Evolutionary conservation across 2,888 invertebrate species (phyloP), one percentile per base, ranked within the genome.

Genomic region (Trachelus stipa): DNA sequence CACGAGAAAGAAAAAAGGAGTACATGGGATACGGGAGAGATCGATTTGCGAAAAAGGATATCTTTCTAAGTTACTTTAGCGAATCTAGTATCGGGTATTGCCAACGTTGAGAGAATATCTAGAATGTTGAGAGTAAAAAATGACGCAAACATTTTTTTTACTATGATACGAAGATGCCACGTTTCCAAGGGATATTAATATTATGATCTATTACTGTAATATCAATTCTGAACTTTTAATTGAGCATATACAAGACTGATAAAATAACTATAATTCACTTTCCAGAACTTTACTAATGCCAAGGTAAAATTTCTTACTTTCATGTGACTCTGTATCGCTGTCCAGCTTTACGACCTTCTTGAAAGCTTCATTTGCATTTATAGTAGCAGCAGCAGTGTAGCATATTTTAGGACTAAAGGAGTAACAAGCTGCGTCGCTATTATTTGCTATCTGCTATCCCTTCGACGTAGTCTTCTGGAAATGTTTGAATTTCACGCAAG

Each of bases 341-440:
- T 11, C 34, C 12, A 30, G n/a, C 30, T 74, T 11, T 74, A 56
- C 4, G 71, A 30, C 11, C 71, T 31, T 71, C 31, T 34, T 31
- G 71, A 75, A 75, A 68, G 68, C 34, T 69, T 75, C 34, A 69
- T 76, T 76, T 69, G 35, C 76, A 68, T 76, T 76, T 69, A 76
- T 76, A 34, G 76, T 37, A 34, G 68, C 34, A 31, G 34, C 30
- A 34, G 23, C 56, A 23, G 23, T 23, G 56, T 56, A 23, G 23
- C 23, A 56, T 9, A 23, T 56, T 56, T 23, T 9, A 56, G 56
- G 56, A 56, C 23, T 56, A 56, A 56, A 56, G 23, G 23, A 56
- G 23, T 69, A 76, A 69, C 76, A 68, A 68, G 69, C 68, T 75
- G 68, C 75, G 56, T 33, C 11, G 75, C 56, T 23, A 56, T 23